Percentiles rank a stretch among this genome's conserved stretches.
Evolutionary conservation across 2,113 vertebrate species (phyloP).

Genomic region (Damaliscus lunatus): DNA sequence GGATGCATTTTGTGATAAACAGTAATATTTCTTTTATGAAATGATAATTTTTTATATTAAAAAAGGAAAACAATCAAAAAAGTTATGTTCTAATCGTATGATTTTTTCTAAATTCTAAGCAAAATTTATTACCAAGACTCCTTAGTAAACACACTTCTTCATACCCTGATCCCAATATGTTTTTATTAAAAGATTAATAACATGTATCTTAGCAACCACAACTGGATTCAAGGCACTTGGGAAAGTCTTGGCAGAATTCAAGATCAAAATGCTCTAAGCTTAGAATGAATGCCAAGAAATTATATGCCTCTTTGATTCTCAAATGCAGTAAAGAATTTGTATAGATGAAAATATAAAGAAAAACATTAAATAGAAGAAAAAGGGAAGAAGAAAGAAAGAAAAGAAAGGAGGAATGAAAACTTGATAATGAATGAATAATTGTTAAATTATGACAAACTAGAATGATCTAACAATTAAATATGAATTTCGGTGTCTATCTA

Average conservation of each 20-base stretch:
- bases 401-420: background rate
- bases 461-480: background rate
- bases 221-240: conserved; percentile 69
- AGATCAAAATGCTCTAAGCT: conserved; percentile 74
- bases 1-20: background rate
- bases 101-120: conserved; percentile 61
- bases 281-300: conserved; percentile 72
- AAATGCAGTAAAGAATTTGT: conserved; percentile 70
- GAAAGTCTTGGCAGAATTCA: conserved; percentile 76
- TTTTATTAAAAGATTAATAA: conserved; percentile 79
- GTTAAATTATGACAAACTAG: background rate
- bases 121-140: conserved; percentile 57
- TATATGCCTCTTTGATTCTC: conserved; percentile 66
- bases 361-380: background rate
- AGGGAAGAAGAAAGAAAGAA: background rate
- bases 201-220: conserved; percentile 82
- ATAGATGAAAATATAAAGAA: conserved; percentile 26
- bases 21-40: background rate
- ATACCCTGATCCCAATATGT: conserved; percentile 75
- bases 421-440: background rate
- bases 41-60: background rate
- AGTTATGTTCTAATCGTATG: background rate
- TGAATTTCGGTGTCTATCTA: background rate
- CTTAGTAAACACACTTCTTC: conserved; percentile 71
- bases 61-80: background rate